These are phyloP conservation scores for Hirundo rustica DNA, from an alignment of 2,797 vertebrate species.

Conservation along the genomic window DNA sequence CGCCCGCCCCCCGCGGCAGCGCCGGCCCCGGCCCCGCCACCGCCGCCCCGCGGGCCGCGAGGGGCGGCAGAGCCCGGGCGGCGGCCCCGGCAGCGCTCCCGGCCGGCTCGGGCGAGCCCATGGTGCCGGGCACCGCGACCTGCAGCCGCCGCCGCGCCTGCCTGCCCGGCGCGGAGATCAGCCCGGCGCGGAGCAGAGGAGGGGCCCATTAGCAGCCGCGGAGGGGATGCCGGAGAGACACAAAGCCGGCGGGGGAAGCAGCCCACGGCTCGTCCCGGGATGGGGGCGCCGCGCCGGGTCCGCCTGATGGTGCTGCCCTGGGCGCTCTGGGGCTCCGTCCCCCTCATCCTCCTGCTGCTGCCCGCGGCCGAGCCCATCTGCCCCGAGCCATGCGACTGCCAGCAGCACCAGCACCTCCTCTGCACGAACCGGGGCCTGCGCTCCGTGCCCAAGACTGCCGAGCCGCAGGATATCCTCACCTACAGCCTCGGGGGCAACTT, in stretches of 20 bases:
- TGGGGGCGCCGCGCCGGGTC: slow-evolving; percentile 35
- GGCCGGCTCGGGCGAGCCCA: not conserved
- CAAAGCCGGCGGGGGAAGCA: slow-evolving; percentile 64
- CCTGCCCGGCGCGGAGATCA: slow-evolving; percentile 72
- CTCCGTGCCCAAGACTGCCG: slow-evolving; percentile 80
- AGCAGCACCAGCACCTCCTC: slow-evolving; percentile 86
- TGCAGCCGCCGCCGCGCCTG: not conserved
- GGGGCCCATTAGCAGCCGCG: slow-evolving; percentile 66
- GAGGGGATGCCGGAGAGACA: slow-evolving; percentile 75
- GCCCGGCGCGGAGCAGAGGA: slow-evolving; percentile 52
- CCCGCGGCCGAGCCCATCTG: slow-evolving; percentile 74
- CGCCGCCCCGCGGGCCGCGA: not conserved
- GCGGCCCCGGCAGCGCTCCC: not conserved
- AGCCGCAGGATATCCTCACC: slow-evolving; percentile 81
- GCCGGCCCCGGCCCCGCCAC: not conserved
- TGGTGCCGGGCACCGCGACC: not conserved
- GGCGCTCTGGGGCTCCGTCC: slow-evolving; percentile 54
- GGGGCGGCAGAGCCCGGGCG: not conserved
- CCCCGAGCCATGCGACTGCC: slow-evolving; percentile 92
- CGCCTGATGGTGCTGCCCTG: slow-evolving; percentile 68
- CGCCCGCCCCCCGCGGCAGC: not conserved
- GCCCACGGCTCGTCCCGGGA: slow-evolving; percentile 48
- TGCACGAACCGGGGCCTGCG: slow-evolving; percentile 92
- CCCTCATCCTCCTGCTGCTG: slow-evolving; percentile 52
- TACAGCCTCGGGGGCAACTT: slow-evolving; percentile 95